Conservation (phyloP, 2,797 vertebrate genomes). For the Astyanax mexicanus region DNA sequence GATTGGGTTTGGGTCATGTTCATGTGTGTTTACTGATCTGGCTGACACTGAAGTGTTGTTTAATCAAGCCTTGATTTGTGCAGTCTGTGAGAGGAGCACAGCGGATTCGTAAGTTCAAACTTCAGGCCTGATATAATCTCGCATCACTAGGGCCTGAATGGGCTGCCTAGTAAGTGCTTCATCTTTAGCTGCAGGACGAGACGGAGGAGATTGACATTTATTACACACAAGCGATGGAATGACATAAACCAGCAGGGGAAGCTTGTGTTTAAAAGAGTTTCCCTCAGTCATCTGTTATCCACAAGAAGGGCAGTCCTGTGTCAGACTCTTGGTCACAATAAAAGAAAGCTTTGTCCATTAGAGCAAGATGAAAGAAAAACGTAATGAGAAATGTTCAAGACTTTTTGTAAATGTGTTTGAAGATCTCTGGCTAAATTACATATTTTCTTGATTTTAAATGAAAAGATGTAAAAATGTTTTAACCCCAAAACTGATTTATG, state of each 20-base stretch:
- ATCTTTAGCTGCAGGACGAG: constrained; percentile 27
- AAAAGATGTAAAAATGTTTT: too few relatives aligned
- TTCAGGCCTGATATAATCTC: constrained; percentile 15
- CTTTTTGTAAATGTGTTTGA: not conserved
- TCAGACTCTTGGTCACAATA: constrained; percentile 9
- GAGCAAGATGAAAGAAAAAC: constrained; percentile 9
- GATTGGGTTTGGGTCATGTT: not conserved
- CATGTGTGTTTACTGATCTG: constrained; percentile 15
- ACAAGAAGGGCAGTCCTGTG: constrained; percentile 14
- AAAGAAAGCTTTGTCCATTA: constrained; percentile 17
- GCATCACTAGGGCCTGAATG: constrained; percentile 23
- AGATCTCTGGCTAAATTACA: too few relatives aligned
- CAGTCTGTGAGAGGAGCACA: constrained; percentile 12
- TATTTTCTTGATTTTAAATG: too few relatives aligned
- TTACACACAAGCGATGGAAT: constrained; percentile 39
- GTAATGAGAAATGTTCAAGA: not conserved
- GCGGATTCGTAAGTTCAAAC: constrained; percentile 11
- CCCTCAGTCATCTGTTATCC: constrained; percentile 17
- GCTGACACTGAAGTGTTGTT: constrained; percentile 22
- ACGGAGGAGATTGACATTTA: constrained; percentile 28
- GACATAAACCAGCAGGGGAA: constrained; percentile 49
- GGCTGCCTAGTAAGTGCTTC: constrained; percentile 23
- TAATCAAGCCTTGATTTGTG: constrained; percentile 14
- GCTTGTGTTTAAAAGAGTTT: constrained; percentile 32
- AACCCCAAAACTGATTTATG: too few relatives aligned